These are phyloP conservation scores for Grus americana DNA, from an alignment of 2,113 vertebrate genomes.

Conservation along the genomic window DNA sequence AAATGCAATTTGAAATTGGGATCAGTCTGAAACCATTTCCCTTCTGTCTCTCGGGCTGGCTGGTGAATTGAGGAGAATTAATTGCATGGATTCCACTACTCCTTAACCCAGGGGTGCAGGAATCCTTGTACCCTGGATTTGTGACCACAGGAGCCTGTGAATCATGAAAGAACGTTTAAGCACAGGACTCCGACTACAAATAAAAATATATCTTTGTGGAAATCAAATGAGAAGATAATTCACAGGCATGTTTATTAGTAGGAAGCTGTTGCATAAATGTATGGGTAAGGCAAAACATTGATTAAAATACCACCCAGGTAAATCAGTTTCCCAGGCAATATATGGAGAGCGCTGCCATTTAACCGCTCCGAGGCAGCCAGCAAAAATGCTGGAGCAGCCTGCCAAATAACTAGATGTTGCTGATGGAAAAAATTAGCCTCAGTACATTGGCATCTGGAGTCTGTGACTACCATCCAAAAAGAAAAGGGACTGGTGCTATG, in stretches of 20 bases:
- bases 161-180: not conserved
- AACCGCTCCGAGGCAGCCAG: conserved; percentile 2
- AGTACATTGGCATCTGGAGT: conserved; percentile 33
- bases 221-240: conserved; percentile 25
- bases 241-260: not conserved
- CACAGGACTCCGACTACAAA: not conserved
- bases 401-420: conserved; percentile 49
- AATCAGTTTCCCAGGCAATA: conserved; percentile 31
- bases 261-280: not conserved
- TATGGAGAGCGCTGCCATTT: not conserved
- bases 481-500: not conserved
- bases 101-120: not conserved
- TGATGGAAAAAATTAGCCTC: conserved; percentile 62
- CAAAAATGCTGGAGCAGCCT: conserved; percentile 15
- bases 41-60: not conserved
- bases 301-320: conserved; percentile 48
- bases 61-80: not conserved
- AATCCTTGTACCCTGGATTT: not conserved
- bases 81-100: not conserved
- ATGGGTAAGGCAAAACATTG: not conserved
- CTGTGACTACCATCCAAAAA: conserved; percentile 28
- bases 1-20: not conserved
- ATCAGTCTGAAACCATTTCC: not conserved
- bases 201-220: not conserved
- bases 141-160: not conserved